Evolutionary conservation across 2,797 vertebrate species (phyloP), one percentile per base, ranked within the genome.

Genomic region (Orestias chungarensis): DNA sequence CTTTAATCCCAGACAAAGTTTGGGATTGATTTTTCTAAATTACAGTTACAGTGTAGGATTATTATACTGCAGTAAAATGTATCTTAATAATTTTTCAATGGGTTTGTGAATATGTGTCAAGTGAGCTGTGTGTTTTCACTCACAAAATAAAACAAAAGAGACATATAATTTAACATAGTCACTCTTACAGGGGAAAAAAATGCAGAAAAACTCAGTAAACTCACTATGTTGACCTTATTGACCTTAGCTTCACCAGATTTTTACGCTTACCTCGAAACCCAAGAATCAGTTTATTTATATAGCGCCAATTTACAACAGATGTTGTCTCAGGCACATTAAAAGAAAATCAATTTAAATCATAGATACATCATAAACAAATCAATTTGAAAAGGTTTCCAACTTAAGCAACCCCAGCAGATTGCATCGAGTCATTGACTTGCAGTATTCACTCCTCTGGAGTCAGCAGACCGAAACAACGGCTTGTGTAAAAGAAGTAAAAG

Each of bases 171-270:
- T 15, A 47, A 47, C 18, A 47, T n/a, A 38, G 57, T 61, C 35
- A 61, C n/a, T 11, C 23, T 38, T 61, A 33, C 57, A 61, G 20
- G 20, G n/a, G n/a, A n/a, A 61, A 61, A 3, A 61, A 35, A 59
- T 59, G 31, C 18, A 59, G 14, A 12, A 59, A 5, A 23, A 27
- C 33, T 35, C 0, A 25, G 44, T n/a, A 49, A 62, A 38, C 9
- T 33, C 50, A 42, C 15, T 64, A 71, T n/a, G 18, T 61, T 70
- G n/a, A 38, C 49, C 12, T 61, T 17, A n/a, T n/a, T n/a, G n/a
- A n/a, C n/a, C n/a, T n/a, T n/a, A n/a, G n/a, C n/a, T 54, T 15
- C 14, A 29, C 33, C 2, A 11, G 20, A 15, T 57, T 57, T 3
- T 33, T 29, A 61, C 20, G n/a, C 57, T 61, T 35, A 38, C 29